phyloP scores from a whole-genome alignment of 2,888 invertebrate genomes.

The Erebia ligea region DNA sequence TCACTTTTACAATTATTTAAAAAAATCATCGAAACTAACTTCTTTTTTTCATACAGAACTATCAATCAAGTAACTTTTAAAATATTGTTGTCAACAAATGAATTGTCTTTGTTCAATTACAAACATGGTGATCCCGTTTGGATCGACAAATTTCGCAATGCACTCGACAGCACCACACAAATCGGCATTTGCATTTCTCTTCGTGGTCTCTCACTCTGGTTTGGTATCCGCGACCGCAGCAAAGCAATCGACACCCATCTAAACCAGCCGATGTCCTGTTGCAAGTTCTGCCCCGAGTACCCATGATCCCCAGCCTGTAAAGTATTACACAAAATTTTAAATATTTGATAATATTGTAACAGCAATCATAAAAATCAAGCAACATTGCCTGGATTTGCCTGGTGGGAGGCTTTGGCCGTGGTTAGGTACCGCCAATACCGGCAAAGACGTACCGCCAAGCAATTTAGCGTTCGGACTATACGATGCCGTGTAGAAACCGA shows the following conservation, averaged over 20 bases:
- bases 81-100: background rate
- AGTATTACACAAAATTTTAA: conserved; percentile 12
- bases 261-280: conserved; percentile 93
- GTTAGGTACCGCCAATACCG: too few relatives aligned
- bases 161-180: conserved; percentile 96
- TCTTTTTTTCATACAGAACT: too few relatives aligned
- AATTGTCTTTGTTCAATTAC: conserved; percentile 85
- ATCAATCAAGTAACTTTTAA: background rate
- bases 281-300: conserved; percentile 92
- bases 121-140: conserved; percentile 92
- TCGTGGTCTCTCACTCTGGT: conserved; percentile 91
- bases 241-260: conserved; percentile 93
- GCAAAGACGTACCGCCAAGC: too few relatives aligned
- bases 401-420: too few relatives aligned
- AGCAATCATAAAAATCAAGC: too few relatives aligned
- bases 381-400: too few relatives aligned
- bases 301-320: conserved; percentile 89
- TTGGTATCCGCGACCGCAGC: conserved; percentile 95
- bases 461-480: too few relatives aligned
- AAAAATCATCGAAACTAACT: background rate
- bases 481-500: too few relatives aligned
- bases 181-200: conserved; percentile 94
- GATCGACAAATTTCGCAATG: conserved; percentile 92
- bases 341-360: background rate
- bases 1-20: background rate